Percentiles rank a stretch among this genome's conserved stretches.
phyloP scores from a whole-genome alignment of 1,140 invertebrate species.

The Diorhabda elongata region DNA sequence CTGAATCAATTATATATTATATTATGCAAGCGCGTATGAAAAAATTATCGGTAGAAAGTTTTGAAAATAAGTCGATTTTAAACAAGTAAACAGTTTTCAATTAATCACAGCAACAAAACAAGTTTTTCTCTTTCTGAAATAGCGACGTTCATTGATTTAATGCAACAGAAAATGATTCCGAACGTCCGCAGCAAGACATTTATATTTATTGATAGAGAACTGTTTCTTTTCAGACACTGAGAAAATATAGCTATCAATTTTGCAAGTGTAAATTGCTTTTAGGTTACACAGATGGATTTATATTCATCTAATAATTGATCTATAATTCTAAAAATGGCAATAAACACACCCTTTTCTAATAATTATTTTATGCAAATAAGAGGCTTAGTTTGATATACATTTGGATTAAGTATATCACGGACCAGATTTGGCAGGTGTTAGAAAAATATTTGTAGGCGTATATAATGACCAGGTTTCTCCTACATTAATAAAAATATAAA shows the following conservation, averaged over 20 bases:
- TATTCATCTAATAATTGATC: slow-evolving; percentile 12
- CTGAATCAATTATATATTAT: not conserved
- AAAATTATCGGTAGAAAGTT: not conserved
- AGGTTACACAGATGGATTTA: slow-evolving; percentile 3
- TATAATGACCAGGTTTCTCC: slow-evolving; percentile 1
- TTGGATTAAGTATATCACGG: not conserved
- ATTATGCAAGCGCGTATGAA: not conserved
- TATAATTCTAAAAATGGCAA: slow-evolving; percentile 8
- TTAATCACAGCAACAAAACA: not conserved
- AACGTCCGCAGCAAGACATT: not conserved
- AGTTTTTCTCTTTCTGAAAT: not conserved
- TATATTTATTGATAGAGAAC: slow-evolving; percentile 9
- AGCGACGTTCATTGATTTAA: not conserved
- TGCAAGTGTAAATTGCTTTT: slow-evolving; percentile 1
- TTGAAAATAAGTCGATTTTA: not conserved
- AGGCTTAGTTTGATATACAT: not conserved
- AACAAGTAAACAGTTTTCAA: not conserved
- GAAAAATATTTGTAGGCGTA: not conserved
- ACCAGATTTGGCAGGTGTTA: not conserved
- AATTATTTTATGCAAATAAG: slow-evolving; percentile 9
- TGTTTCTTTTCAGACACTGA: slow-evolving; percentile 4
- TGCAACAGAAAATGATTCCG: not conserved
- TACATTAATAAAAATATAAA: not conserved
- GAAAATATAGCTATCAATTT: slow-evolving; percentile 8
- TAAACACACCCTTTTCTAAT: slow-evolving; percentile 5